Conservation (phyloP, 2,888 invertebrate species). For the Azorinus chamasolen region DNA sequence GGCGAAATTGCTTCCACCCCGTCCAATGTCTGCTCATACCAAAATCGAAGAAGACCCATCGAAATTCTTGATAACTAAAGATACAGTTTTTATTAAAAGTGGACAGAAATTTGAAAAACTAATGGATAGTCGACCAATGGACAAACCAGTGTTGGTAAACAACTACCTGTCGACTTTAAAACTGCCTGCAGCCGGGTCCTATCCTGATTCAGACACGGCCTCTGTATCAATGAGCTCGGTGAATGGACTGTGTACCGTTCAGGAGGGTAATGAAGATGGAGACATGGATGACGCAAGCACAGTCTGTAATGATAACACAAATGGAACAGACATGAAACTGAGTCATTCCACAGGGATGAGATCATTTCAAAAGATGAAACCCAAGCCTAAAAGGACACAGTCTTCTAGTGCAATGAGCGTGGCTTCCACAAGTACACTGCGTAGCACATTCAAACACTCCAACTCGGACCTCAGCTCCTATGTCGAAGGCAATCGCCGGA, state of each 20-base stretch:
- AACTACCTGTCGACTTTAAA: slow-evolving; percentile 45
- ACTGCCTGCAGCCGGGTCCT: not conserved
- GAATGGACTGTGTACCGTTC: slow-evolving; percentile 55
- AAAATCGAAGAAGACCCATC: slow-evolving; percentile 22
- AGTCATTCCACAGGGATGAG: not conserved
- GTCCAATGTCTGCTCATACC: slow-evolving; percentile 39
- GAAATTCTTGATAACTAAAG: slow-evolving; percentile 60
- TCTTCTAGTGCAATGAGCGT: slow-evolving; percentile 15
- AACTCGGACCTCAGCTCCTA: slow-evolving; percentile 58
- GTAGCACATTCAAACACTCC: slow-evolving; percentile 41
- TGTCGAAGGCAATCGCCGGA: slow-evolving; percentile 43
- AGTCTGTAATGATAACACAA: not conserved
- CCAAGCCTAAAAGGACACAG: slow-evolving; percentile 24
- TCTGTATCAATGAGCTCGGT: slow-evolving; percentile 37
- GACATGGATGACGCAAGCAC: not conserved
- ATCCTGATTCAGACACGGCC: not conserved
- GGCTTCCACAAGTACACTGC: not conserved
- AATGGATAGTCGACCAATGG: slow-evolving; percentile 45
- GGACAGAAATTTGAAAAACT: slow-evolving; percentile 60
- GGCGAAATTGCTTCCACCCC: not conserved
- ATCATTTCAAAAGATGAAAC: slow-evolving; percentile 23
- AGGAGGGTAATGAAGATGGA: slow-evolving; percentile 56
- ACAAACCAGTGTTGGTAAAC: slow-evolving; percentile 55
- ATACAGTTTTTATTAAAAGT: slow-evolving; percentile 53
- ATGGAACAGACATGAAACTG: not conserved